Evolutionary conservation across 2,797 vertebrate species (phyloP), one percentile per base, ranked within the genome.

Genomic region (Potorous gilbertii): DNA sequence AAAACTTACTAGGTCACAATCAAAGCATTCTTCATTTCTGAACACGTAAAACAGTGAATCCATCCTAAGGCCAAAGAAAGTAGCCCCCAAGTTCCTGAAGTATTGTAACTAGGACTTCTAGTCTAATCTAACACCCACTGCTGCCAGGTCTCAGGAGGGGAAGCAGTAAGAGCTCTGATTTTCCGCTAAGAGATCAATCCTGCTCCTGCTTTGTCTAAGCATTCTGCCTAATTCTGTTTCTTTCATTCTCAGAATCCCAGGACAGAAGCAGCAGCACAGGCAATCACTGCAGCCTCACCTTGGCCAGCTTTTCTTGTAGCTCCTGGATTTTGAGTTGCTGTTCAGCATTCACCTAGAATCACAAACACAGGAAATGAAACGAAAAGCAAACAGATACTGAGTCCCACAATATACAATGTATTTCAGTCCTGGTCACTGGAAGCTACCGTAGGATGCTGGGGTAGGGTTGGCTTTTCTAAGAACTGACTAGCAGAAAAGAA

Each of bases 311-410:
- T 96, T 99, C 99, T 96, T 99, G 99, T 94, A 99, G 99, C 92
- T 99, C 99, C 96, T 99, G 99, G 95, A 99, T 99, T 98, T 99
- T 99, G 95, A 98, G 98, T 97, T 99, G 99, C 98, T 99, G 99
- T 94, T 99, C 99, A 93, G 98, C 98, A 98, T 99, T 99, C 97
- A 99, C 99, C 99, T 99, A 90, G 10, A 96, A 97, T 97, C 96
- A 96, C 97, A 98, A 90, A 87, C 87, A 94, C 95, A 74, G 56
- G 96, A 91, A 91, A 96, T 94, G 95, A 95, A 97, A 91, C 66
- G 29, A 93, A 94, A 66, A 16, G 28, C 40, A 59, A 89, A 81
- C 59, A 90, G 95, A 95, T 28, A 94, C 54, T 14, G 1, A 90
- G 1, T 91, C 56, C 89, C 18, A 14, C 94, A 27, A 27, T 40